Percentiles rank a stretch among this genome's conserved stretches.
Evolutionary conservation across 2,113 vertebrate species (phyloP).

Genomic region (Callopanchax toddi): DNA sequence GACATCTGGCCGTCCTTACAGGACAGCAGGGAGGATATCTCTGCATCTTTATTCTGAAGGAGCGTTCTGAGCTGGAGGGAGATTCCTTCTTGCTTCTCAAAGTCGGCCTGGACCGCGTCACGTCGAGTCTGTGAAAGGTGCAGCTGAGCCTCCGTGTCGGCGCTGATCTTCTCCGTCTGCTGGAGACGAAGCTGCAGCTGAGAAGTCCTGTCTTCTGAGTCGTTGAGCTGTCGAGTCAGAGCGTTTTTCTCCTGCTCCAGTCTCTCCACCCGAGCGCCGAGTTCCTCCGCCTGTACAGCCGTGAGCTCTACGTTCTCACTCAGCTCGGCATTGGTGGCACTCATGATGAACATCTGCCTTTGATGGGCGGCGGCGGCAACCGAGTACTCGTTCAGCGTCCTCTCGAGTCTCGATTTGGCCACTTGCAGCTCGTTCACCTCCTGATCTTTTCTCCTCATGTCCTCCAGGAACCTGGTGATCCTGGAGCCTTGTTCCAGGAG

Average conservation of each 20-base stretch:
- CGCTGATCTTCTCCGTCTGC: conserved; percentile 69
- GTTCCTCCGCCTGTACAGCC: conserved; percentile 68
- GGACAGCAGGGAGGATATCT: conserved; percentile 86
- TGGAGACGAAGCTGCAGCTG: conserved; percentile 71
- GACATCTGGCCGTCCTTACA: conserved; percentile 85
- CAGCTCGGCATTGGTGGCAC: conserved; percentile 76
- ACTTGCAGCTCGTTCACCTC: conserved; percentile 76
- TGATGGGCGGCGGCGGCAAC: conserved; percentile 73
- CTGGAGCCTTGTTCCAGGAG: conserved; percentile 79
- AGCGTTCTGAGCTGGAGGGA: conserved; percentile 84
- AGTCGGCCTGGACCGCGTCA: conserved; percentile 72
- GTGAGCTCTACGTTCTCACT: conserved; percentile 70
- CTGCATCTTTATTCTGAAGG: conserved; percentile 84
- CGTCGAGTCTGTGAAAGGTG: conserved; percentile 70
- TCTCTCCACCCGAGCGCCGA: conserved; percentile 68
- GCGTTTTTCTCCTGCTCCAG: conserved; percentile 75
- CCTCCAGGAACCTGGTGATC: conserved; percentile 77
- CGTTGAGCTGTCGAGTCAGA: conserved; percentile 70
- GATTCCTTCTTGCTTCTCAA: conserved; percentile 84
- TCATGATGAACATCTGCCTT: conserved; percentile 79
- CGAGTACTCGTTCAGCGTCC: conserved; percentile 76
- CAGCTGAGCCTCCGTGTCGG: conserved; percentile 75
- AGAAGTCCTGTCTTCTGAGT: conserved; percentile 58
- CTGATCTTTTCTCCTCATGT: conserved; percentile 72
- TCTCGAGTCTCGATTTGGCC: conserved; percentile 72